Evolutionary conservation across 2,888 invertebrate species (phyloP).

Genomic region (Catotricha subobsoleta): DNA sequence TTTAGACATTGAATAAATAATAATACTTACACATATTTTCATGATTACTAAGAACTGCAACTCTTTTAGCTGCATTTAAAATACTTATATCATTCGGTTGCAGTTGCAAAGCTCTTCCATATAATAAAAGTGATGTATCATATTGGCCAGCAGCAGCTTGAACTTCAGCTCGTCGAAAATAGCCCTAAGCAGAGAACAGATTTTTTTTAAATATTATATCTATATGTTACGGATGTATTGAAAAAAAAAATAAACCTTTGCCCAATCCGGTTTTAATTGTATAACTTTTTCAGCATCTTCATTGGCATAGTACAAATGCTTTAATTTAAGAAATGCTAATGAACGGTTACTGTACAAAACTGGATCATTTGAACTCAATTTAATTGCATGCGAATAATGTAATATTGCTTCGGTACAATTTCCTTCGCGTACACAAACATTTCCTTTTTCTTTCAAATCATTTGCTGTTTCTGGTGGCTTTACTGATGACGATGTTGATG

Average conservation of each 20-base stretch:
- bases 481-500: too few relatives aligned
- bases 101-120: constrained; percentile 44
- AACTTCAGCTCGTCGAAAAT: constrained; percentile 54
- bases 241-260: constrained; percentile 38
- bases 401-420: constrained; percentile 59
- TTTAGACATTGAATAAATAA: background rate
- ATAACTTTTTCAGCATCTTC: constrained; percentile 65
- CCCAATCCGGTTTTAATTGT: constrained; percentile 55
- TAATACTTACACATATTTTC: constrained; percentile 38
- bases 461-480: constrained; percentile 1
- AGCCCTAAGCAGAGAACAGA: constrained; percentile 35
- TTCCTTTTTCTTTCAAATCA: constrained; percentile 45
- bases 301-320: constrained; percentile 56
- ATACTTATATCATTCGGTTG: constrained; percentile 48
- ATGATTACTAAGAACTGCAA: constrained; percentile 39
- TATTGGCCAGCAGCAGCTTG: constrained; percentile 48
- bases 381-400: constrained; percentile 63
- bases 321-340: constrained; percentile 55
- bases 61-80: constrained; percentile 40
- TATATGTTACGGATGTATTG: background rate
- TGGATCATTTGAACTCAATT: constrained; percentile 45
- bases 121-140: constrained; percentile 48
- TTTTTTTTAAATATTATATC: background rate
- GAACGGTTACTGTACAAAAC: constrained; percentile 64
- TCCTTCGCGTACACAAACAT: constrained; percentile 51